Conservation (phyloP, 2,888 invertebrate genomes). For the Pseudococcus longispinus region DNA sequence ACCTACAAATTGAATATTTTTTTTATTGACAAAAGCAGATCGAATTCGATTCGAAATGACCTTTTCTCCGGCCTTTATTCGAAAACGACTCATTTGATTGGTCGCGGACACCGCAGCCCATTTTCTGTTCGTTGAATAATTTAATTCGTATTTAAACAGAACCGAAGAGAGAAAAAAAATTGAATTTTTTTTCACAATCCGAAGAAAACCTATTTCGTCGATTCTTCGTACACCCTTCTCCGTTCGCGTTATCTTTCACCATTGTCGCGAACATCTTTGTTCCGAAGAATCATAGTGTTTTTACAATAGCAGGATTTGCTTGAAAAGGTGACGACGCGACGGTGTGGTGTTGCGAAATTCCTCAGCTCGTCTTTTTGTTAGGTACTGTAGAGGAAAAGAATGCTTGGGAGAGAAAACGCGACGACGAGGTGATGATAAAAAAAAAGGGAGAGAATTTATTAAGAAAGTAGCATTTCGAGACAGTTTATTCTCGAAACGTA, state of each 20-base stretch:
- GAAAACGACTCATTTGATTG: not conserved
- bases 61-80: not conserved
- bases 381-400: not conserved
- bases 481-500: not conserved
- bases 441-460: not conserved
- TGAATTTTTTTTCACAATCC: not conserved
- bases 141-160: not conserved
- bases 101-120: not conserved
- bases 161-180: not conserved
- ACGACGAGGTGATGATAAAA: not conserved
- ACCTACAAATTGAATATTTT: not conserved
- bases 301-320: not conserved
- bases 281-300: not conserved
- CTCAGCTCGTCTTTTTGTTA: not conserved
- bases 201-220: not conserved
- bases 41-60: not conserved
- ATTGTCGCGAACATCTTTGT: not conserved
- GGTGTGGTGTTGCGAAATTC: constrained; percentile 3
- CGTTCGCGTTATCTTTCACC: not conserved
- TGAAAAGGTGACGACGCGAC: not conserved
- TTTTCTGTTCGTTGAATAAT: not conserved
- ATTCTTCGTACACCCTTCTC: not conserved
- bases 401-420: not conserved
- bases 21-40: not conserved
- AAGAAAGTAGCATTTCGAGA: constrained; percentile 15